Percentiles rank a stretch among this genome's conserved stretches.
phyloP scores from a whole-genome alignment of 1,140 invertebrate genomes.

The Trichonephila clavata region DNA sequence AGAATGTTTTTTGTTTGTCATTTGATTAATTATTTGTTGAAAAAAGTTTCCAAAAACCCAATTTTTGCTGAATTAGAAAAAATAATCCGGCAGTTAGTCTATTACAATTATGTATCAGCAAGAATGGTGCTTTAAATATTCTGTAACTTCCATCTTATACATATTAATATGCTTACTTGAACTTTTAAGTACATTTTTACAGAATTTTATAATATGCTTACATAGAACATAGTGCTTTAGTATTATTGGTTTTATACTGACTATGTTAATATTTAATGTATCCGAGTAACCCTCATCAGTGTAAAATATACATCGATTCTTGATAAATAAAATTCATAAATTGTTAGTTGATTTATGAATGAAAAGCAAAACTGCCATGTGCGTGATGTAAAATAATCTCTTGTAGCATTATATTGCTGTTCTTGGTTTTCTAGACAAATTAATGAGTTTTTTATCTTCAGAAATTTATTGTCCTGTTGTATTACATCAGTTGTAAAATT shows the following conservation, averaged over 20 bases:
- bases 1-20: not conserved
- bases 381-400: not conserved
- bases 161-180: not conserved
- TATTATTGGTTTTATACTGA: constrained; percentile 11
- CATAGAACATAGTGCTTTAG: not conserved
- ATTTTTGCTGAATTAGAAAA: constrained; percentile 11
- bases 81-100: not conserved
- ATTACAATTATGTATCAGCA: not conserved
- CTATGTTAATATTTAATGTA: not conserved
- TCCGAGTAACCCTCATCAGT: not conserved
- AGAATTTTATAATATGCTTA: not conserved
- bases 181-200: not conserved
- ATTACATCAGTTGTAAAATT: not conserved
- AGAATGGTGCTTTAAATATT: constrained; percentile 23
- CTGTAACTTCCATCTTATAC: constrained; percentile 29
- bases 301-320: not conserved
- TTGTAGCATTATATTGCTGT: not conserved
- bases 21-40: not conserved
- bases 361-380: not conserved
- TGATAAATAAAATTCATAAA: not conserved
- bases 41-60: not conserved
- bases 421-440: not conserved
- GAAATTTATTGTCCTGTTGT: constrained; percentile 14
- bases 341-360: not conserved
- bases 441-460: not conserved